Base-by-base conservation (phyloP, 2,888 invertebrate species). In the Penaeus monodon region DNA sequence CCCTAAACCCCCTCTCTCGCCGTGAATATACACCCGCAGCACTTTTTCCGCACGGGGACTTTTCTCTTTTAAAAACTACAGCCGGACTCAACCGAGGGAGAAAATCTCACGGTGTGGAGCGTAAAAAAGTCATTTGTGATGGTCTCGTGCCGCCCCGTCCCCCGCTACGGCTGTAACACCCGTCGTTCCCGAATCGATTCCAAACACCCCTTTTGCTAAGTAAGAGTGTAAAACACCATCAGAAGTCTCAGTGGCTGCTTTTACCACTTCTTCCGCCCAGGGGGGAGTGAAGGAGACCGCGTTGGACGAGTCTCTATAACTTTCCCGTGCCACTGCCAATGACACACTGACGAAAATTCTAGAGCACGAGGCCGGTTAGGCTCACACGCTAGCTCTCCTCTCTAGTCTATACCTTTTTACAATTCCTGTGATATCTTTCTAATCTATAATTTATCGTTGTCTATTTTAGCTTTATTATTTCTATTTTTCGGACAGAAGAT, bases 111-210 rank as follows among this genome's bases (percentile, higher is more conserved):
- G 99, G 99, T 91, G 99, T 99, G 91, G 96, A 96, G 92, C 99
- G 95, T 91, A 99, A 95, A 94, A 94, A 99, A 99, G 94, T 99
- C 99, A 94, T 99, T 99, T 90, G 98, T 98, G 92, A 99, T 96
- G 90, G 99, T 99, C 94, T 99, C 99, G 92, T 99, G 92, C 99
- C 99, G 92, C 99, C 99, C 92, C 98, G 97, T 93, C n/a, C n/a
- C 98, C 96, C 90, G 99, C 99, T 88, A 99, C 98, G 91, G 98
- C 99, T 95, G 94, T 97, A 99, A 94, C 98, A 98, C 92, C 97
- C 97, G 94, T 98, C 98, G 93, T 97, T 98, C 90, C 99, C 99
- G 93, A 96, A 95, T 99, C 99, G 94, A 99, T 97, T 93, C 99
- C 99, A 93, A 99, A 98, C 93, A 97, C 97, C 91, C 91, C 91